A percentile compares a stretch with the other conserved stretches of the same genome.
phyloP scores from a whole-genome alignment of 92 coral and sea anemone species.

The Hydrozoanthus gracilis region DNA sequence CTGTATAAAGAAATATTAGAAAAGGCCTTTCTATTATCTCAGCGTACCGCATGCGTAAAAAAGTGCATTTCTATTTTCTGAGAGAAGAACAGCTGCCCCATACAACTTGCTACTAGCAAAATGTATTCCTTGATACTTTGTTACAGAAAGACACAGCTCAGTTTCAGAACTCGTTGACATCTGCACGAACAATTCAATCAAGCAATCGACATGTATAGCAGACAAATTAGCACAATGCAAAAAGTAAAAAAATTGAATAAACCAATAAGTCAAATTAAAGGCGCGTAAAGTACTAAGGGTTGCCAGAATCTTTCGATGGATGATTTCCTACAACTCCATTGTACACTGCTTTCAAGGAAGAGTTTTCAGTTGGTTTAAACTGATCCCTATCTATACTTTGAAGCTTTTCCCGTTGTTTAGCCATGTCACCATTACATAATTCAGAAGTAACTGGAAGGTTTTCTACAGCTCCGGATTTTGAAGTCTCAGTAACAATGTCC shows the following conservation, averaged over 20 bases:
- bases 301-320: neutral
- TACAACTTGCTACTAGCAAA: neutral
- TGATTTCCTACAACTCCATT: slow-evolving; percentile 19
- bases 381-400: slow-evolving; percentile 1
- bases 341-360: slow-evolving; percentile 5
- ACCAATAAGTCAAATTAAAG: neutral
- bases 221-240: neutral
- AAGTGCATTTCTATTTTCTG: neutral
- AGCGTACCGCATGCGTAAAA: neutral
- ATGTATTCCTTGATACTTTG: neutral
- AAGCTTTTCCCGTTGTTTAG: neutral
- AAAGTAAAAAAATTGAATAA: neutral
- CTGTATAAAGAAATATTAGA: neutral
- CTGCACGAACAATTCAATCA: neutral
- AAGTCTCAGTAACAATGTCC: neutral
- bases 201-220: neutral
- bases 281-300: neutral
- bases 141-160: neutral
- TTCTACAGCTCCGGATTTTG: neutral
- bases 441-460: neutral
- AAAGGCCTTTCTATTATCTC: neutral
- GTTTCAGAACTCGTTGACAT: neutral
- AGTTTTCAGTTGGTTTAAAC: slow-evolving; percentile 21
- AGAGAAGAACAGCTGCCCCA: neutral
- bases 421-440: neutral